A percentile compares a stretch with the other conserved stretches of the same genome.
phyloP scores from a whole-genome alignment of 1,140 invertebrate genomes.

The Asobara japonica region DNA sequence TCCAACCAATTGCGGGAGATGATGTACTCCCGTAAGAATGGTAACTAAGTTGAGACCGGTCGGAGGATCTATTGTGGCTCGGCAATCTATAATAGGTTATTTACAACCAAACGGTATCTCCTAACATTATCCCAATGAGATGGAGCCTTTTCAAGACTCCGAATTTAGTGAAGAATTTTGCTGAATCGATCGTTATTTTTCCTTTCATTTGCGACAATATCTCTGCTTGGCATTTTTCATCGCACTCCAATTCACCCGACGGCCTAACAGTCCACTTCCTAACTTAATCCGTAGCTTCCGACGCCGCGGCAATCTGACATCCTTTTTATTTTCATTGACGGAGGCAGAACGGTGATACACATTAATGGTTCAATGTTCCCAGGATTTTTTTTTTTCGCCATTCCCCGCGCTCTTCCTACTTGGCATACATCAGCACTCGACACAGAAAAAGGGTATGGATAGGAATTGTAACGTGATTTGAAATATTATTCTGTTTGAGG shows the following conservation, averaged over 20 bases:
- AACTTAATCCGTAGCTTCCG: slow-evolving; percentile 69
- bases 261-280: slow-evolving; percentile 67
- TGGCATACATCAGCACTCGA: background rate
- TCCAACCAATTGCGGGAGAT: too few species aligned
- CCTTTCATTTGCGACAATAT: background rate
- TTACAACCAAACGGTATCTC: too few species aligned
- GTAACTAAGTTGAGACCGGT: too few species aligned
- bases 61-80: background rate
- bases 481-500: too few species aligned
- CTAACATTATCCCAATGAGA: too few species aligned
- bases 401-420: slow-evolving; percentile 47
- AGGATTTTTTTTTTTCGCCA: slow-evolving; percentile 63
- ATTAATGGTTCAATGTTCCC: slow-evolving; percentile 61
- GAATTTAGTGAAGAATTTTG: background rate
- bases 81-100: too few species aligned
- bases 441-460: too few species aligned
- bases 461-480: too few species aligned
- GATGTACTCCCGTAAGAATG: too few species aligned
- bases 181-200: background rate
- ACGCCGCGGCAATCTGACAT: slow-evolving; percentile 68
- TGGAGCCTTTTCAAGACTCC: background rate
- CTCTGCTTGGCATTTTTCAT: background rate
- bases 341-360: slow-evolving; percentile 49
- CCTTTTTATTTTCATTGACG: slow-evolving; percentile 68
- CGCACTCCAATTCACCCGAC: slow-evolving; percentile 34